Evolutionary conservation across 2,113 vertebrate genomes (phyloP), one percentile per base, ranked within the genome.

Genomic region (Apodemus speciosus): DNA sequence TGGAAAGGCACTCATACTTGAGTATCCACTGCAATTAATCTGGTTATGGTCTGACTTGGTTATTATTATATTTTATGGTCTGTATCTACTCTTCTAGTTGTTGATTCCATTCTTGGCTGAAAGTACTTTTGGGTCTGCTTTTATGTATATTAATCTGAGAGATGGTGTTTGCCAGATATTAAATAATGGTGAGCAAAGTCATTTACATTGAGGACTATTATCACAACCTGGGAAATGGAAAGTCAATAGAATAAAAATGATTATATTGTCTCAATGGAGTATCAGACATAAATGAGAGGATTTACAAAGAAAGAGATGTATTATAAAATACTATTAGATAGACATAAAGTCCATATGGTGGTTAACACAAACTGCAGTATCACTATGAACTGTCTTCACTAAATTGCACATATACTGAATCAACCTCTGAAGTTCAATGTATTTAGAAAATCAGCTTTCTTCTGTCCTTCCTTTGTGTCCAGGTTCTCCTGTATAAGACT

Each of bases 11-110:
- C 71, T 87, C 4, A 79, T 69, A 69, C 15, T 60, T 81, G 35
- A 89, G 40, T 92, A 90, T 90, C 10, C 30, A 85, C 68, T 81
- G 14, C 32, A 90, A 25, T 91, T 86, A 88, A 93, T 79, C 51
- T 81, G n/a, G 68, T 71, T 91, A 66, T 56, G 69, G 9, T 1
- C 69, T 93, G 27, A 77, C 0, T 92, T 88, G 62, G 25, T 92
- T 75, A 49, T 83, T 81, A 14, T 91, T 32, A 35, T 51, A 68
- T 32, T 85, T 87, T 73, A 84, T 30, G 46, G 21, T 32, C n/a
- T 68, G 0, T 73, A 51, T 85, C 20, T 49, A 56, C 35, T 92
- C 81, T 9, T 56, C 9, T 80, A 18, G 35, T 58, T 79, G 5
- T 6, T 75, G 30, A 92, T 91, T 93, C 25, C 40, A 38, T 88